Base-by-base conservation (phyloP, 2,888 invertebrate species). In the Caenorhabditis virilis region DNA sequence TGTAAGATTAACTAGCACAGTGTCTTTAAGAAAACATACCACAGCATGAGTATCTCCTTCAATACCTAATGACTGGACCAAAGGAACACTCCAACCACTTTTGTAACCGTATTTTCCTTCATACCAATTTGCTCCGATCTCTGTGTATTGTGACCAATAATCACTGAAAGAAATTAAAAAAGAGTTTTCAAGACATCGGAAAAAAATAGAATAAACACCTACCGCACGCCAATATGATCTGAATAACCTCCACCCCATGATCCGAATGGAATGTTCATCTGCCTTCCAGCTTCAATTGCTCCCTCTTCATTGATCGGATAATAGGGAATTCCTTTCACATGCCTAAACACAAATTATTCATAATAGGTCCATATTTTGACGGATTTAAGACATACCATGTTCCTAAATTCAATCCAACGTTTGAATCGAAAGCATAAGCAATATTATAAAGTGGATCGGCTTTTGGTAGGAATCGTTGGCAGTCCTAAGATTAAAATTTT, bases 231-330 rank as follows among this genome's bases (percentile, higher is more conserved):
- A 25, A 78, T 63, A 42, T 76, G 74, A 45, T 76, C 68, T 11
- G 73, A 66, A 54, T 71, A 78, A 11, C 78, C 78, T 27, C 78
- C 78, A n/a, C 79, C 79, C 79, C 79, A 79, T 3, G 74, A 59
- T 25, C 78, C 79, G 50, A 79, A 79, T 16, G 76, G 76, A 26
- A 77, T 65, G 41, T 72, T 71, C 47, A 74, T 69, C 11, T 60
- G 54, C 41, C 70, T 54, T 20, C 72, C 75, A 1, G 71, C 76
- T 20, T 75, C 79, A 50, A 79, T 72, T 9, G 71, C 77, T 41
- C 79, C 78, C 67, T 78, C 78, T 48, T 78, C 75, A 36, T 76
- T 76, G 11, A 79, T 70, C 6, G 79, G 78, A 47, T 79, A 79
- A 54, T 76, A 79, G 4, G 79, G 79, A 20, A 79, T 72, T 45